A percentile compares a stretch with the other conserved stretches of the same genome.
Conservation (phyloP, 2,113 vertebrate genomes). For the Brienomyrus brachyistius region DNA sequence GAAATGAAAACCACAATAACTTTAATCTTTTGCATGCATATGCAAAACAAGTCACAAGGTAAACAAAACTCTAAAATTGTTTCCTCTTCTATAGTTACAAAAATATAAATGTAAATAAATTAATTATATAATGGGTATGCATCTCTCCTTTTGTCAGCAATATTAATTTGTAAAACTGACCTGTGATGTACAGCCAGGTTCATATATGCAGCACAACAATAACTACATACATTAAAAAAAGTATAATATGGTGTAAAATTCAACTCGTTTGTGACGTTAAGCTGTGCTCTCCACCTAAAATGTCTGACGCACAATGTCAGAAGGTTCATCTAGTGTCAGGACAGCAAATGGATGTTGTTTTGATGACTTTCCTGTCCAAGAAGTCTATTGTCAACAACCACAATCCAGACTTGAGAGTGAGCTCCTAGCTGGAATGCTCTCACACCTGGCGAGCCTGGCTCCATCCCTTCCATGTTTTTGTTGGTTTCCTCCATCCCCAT, state of each 20-base stretch:
- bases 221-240: constrained; percentile 8
- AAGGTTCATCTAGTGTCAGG: neutral
- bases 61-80: constrained; percentile 55
- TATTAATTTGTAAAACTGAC: constrained; percentile 22
- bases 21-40: constrained; percentile 47
- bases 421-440: neutral
- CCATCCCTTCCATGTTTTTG: neutral
- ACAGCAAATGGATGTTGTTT: neutral
- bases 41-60: constrained; percentile 40
- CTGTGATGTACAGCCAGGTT: constrained; percentile 10
- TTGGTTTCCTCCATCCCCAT: neutral
- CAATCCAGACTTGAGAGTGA: neutral
- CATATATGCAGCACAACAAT: constrained; percentile 8
- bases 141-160: constrained; percentile 27
- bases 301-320: neutral
- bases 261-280: constrained; percentile 9
- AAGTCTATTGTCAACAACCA: neutral
- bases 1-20: constrained; percentile 38
- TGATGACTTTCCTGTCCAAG: neutral
- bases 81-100: constrained; percentile 58
- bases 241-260: constrained; percentile 9
- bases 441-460: neutral
- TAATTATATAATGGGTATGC: constrained; percentile 51
- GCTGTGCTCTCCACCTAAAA: neutral
- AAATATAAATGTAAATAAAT: constrained; percentile 67